phyloP scores from a whole-genome alignment of 2,113 vertebrate genomes.

The Amphiprion ocellaris region DNA sequence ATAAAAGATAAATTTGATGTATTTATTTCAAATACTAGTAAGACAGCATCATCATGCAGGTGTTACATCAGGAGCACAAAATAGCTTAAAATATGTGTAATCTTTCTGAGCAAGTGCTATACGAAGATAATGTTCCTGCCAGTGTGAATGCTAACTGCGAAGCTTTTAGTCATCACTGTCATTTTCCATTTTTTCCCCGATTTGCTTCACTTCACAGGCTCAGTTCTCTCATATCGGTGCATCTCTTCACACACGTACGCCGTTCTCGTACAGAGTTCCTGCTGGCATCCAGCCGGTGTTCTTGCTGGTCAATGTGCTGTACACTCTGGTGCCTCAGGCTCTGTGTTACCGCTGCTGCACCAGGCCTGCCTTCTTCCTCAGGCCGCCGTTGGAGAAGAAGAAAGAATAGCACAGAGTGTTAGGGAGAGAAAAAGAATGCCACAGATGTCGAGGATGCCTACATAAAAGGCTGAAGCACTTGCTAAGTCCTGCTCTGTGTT shows the following conservation, averaged over 20 bases:
- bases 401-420: constrained; percentile 51
- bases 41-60: too few relatives aligned
- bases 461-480: constrained; percentile 21
- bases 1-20: too few relatives aligned
- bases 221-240: constrained; percentile 95
- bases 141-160: neutral
- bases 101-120: neutral
- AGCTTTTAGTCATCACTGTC: neutral
- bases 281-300: constrained; percentile 88
- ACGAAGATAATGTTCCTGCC: neutral
- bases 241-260: constrained; percentile 95
- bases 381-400: constrained; percentile 74
- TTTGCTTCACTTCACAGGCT: constrained; percentile 82
- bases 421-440: neutral
- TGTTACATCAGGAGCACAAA: neutral
- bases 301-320: constrained; percentile 88
- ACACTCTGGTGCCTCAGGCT: constrained; percentile 91
- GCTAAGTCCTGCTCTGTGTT: constrained; percentile 22
- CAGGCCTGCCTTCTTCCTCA: constrained; percentile 90
- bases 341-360: constrained; percentile 92
- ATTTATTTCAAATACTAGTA: too few relatives aligned
- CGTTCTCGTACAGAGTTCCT: constrained; percentile 93
- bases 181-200: neutral
- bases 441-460: constrained; percentile 13
- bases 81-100: neutral